Percentiles rank a stretch among this genome's conserved stretches.
Evolutionary conservation across 1,140 invertebrate species (phyloP).

Genomic region (Pseudomyrmex dendroicus): DNA sequence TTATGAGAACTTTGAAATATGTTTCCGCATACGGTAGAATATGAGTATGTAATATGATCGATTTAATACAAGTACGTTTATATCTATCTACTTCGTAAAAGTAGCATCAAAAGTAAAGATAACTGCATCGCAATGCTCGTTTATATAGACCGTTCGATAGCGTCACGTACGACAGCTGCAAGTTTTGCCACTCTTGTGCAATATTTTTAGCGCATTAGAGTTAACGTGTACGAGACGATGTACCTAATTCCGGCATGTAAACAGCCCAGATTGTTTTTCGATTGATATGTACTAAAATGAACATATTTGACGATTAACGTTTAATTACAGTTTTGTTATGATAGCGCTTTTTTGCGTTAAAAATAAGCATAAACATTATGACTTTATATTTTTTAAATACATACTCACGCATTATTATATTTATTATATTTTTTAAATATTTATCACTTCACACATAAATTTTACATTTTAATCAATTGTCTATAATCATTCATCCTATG

Average conservation of each 20-base stretch:
- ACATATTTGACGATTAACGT: background rate
- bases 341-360: no score
- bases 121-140: background rate
- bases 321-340: no score
- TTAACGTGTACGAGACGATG: conserved; percentile 20
- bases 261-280: conserved; percentile 51
- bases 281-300: conserved; percentile 43
- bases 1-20: conserved; percentile 36
- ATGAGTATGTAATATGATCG: background rate
- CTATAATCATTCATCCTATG: background rate
- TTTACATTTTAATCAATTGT: conserved; percentile 11
- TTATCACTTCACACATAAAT: background rate
- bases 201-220: conserved; percentile 58
- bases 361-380: no score
- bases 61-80: no score
- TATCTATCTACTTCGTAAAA: background rate
- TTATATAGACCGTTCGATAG: background rate
- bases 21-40: background rate
- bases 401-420: background rate
- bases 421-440: no score
- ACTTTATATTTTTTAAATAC: no score
- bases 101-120: background rate
- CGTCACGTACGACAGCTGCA: background rate
- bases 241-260: conserved; percentile 58
- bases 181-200: conserved; percentile 29